Conservation (phyloP, 1,140 invertebrate species). For the Metopolophium dirhodum region DNA sequence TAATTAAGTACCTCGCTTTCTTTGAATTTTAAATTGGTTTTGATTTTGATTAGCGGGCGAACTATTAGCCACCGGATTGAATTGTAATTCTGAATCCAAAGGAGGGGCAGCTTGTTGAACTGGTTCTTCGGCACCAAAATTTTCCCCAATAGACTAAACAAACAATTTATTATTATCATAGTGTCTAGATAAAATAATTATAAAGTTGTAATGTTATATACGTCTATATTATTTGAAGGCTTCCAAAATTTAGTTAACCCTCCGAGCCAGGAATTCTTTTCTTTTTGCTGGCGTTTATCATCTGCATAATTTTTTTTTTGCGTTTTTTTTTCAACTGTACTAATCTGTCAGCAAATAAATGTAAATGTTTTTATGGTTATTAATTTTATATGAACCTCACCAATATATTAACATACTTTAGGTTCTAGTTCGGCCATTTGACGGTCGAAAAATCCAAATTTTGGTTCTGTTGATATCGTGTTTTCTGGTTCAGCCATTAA, state of each 20-base stretch:
- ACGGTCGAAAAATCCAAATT: slow-evolving; percentile 50
- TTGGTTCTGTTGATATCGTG: slow-evolving; percentile 33
- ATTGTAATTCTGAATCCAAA: slow-evolving; percentile 47
- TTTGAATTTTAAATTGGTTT: slow-evolving; percentile 53
- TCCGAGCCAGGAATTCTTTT: slow-evolving; percentile 52
- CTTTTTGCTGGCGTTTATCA: slow-evolving; percentile 38
- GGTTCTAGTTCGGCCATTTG: slow-evolving; percentile 54
- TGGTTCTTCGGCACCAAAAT: slow-evolving; percentile 24
- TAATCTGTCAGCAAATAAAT: neutral
- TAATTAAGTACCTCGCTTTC: slow-evolving; percentile 34
- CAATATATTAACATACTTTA: slow-evolving; percentile 5
- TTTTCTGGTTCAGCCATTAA: slow-evolving; percentile 52
- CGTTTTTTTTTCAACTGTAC: neutral
- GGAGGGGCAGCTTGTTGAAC: slow-evolving; percentile 42
- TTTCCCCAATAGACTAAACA: slow-evolving; percentile 8
- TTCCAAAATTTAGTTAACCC: slow-evolving; percentile 52
- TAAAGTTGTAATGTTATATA: neutral
- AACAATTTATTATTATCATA: neutral
- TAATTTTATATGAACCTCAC: neutral
- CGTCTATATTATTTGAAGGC: slow-evolving; percentile 42
- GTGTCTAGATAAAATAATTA: neutral
- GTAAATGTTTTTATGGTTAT: neutral
- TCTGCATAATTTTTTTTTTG: slow-evolving; percentile 19
- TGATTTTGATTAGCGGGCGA: slow-evolving; percentile 45
- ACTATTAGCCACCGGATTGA: slow-evolving; percentile 55